A percentile compares a stretch with the other conserved stretches of the same genome.
Evolutionary conservation across 2,797 vertebrate genomes (phyloP).

Genomic region (Alouatta caraya): DNA sequence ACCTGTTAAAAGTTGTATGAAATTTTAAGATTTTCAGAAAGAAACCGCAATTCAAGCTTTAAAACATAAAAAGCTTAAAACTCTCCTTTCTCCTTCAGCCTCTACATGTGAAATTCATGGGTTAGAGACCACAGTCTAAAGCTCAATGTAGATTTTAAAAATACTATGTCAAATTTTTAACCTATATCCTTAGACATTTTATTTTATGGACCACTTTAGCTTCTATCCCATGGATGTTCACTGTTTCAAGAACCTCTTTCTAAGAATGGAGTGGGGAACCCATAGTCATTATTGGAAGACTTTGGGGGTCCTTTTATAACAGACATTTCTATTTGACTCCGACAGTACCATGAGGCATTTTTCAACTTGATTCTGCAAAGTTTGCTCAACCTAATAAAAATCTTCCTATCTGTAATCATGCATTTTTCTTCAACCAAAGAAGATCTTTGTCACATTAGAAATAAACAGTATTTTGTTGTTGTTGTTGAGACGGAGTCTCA

Average conservation of each 20-base stretch:
- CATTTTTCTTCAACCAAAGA: not conserved
- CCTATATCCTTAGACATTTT: slow-evolving; percentile 71
- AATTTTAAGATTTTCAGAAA: slow-evolving; percentile 26
- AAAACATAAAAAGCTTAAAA: not conserved
- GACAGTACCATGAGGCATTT: not conserved
- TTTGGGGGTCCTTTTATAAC: not conserved
- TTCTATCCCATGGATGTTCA: slow-evolving; percentile 73
- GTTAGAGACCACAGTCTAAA: not conserved
- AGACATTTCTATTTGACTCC: slow-evolving; percentile 15
- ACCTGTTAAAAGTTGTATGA: not conserved
- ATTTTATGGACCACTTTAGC: slow-evolving; percentile 72
- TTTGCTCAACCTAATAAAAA: not conserved
- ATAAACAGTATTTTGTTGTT: not conserved
- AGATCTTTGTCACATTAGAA: not conserved
- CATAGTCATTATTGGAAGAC: slow-evolving; percentile 52
- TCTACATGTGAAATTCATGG: not conserved
- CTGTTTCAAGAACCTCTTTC: slow-evolving; percentile 64
- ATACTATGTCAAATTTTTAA: not conserved
- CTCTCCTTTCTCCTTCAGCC: not conserved
- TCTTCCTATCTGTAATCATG: not conserved
- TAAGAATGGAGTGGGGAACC: slow-evolving; percentile 55
- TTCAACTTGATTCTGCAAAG: not conserved
- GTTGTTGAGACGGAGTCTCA: too few relatives aligned
- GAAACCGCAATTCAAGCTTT: not conserved
- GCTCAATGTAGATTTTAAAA: not conserved